Evolutionary conservation across 2,797 vertebrate species (phyloP).

Genomic region (Etheostoma nigrum): DNA sequence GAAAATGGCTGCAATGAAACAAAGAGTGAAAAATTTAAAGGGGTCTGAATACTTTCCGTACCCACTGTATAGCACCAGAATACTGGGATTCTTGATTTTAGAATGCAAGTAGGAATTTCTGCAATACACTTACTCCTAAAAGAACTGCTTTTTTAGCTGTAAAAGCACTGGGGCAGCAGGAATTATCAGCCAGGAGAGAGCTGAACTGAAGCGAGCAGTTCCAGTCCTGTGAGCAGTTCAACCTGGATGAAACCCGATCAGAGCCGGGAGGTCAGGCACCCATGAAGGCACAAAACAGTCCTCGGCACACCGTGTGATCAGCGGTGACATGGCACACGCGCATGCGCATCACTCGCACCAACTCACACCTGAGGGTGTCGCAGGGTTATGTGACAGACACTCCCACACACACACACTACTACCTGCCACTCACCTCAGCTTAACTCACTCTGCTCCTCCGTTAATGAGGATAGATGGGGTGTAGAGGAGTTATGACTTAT

Average conservation of each 20-base stretch:
- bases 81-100: not conserved
- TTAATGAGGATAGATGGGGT: slow-evolving; percentile 49
- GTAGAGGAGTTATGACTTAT: slow-evolving; percentile 68
- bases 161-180: slow-evolving; percentile 20
- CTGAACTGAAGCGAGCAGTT: slow-evolving; percentile 57
- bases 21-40: too few species aligned
- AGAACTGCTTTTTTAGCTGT: not conserved
- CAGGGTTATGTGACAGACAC: not conserved
- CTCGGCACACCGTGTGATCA: slow-evolving; percentile 26
- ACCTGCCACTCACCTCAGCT: slow-evolving; percentile 38
- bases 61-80: not conserved
- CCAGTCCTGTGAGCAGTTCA: slow-evolving; percentile 42
- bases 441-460: slow-evolving; percentile 39
- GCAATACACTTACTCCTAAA: not conserved
- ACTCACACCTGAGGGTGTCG: slow-evolving; percentile 25
- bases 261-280: slow-evolving; percentile 64
- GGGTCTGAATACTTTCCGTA: too few species aligned
- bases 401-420: slow-evolving; percentile 31
- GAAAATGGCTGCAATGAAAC: too few species aligned
- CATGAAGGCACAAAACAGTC: slow-evolving; percentile 45
- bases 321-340: slow-evolving; percentile 35
- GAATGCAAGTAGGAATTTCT: not conserved
- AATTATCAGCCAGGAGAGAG: slow-evolving; percentile 16
- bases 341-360: slow-evolving; percentile 4
- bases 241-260: slow-evolving; percentile 70